These are phyloP conservation scores for Bicyclus anynana DNA, from an alignment of 1,140 invertebrate genomes.

Conservation along the genomic window DNA sequence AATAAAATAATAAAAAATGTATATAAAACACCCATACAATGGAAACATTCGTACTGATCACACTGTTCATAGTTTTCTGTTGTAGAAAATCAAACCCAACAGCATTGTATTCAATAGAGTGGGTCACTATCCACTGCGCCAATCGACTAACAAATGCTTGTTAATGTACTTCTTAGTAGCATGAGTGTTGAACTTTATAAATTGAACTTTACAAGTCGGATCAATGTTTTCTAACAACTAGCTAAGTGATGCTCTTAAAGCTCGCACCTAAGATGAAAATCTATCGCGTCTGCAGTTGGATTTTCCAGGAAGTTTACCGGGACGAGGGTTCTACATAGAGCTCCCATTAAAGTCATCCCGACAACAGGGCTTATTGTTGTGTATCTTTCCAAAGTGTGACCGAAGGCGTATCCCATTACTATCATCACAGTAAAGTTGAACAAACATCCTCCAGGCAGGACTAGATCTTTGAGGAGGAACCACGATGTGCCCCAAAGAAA, in stretches of 20 bases:
- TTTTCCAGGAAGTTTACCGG: conserved; percentile 81
- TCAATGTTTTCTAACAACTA: conserved; percentile 11
- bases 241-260: conserved; percentile 2
- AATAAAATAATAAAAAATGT: no score
- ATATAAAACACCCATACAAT: no score
- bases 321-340: conserved; percentile 85
- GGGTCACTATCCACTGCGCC: no score
- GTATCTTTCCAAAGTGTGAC: conserved; percentile 83
- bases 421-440: conserved; percentile 85
- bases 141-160: no score
- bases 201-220: conserved; percentile 2
- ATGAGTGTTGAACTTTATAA: background rate
- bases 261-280: conserved; percentile 76
- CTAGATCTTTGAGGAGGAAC: conserved; percentile 83
- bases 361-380: conserved; percentile 89
- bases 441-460: conserved; percentile 84
- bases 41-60: no score
- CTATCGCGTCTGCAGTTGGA: conserved; percentile 78
- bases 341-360: conserved; percentile 89
- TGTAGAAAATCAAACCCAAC: no score
- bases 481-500: conserved; percentile 86
- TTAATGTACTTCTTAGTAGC: no score
- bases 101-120: no score
- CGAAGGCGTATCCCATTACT: conserved; percentile 87
- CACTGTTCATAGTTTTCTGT: no score